Evolutionary conservation across 2,113 vertebrate genomes (phyloP).

Genomic region (Lagopus muta): DNA sequence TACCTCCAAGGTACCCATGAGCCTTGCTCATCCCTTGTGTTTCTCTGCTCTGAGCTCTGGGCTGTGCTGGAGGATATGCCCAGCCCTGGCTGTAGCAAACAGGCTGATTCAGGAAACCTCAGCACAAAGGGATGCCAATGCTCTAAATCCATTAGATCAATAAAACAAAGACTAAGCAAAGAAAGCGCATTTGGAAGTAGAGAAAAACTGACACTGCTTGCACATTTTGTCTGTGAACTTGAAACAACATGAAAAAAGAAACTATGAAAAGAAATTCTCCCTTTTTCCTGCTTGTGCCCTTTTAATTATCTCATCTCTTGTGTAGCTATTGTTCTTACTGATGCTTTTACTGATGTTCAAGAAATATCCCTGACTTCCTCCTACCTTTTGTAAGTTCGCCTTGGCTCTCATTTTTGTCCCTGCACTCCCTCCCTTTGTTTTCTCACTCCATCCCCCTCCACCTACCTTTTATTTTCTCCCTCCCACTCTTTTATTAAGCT

Average conservation of each 20-base stretch:
- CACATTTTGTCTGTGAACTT: slow-evolving; percentile 45
- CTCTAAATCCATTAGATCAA: slow-evolving; percentile 54
- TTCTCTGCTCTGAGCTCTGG: slow-evolving; percentile 11
- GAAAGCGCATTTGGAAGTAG: slow-evolving; percentile 13
- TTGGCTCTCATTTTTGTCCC: slow-evolving; percentile 23
- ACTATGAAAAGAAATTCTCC: slow-evolving; percentile 13
- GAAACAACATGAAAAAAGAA: slow-evolving; percentile 23
- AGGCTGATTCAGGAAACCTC: slow-evolving; percentile 50
- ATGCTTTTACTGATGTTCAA: slow-evolving; percentile 16
- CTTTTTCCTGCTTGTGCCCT: slow-evolving; percentile 15
- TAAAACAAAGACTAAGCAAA: slow-evolving; percentile 46
- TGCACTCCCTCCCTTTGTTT: slow-evolving; percentile 7
- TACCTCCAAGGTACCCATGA: background rate
- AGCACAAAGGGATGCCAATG: slow-evolving; percentile 25
- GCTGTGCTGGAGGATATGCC: background rate
- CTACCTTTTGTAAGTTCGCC: slow-evolving; percentile 36
- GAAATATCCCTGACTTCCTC: slow-evolving; percentile 40
- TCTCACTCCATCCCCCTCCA: background rate
- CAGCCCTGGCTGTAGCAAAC: slow-evolving; percentile 3
- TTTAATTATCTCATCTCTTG: slow-evolving; percentile 28
- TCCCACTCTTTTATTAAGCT: slow-evolving; percentile 27
- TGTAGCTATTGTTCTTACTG: slow-evolving; percentile 20
- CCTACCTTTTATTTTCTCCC: slow-evolving; percentile 31
- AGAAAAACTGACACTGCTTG: slow-evolving; percentile 24
- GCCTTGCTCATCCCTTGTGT: background rate